A percentile compares a stretch with the other conserved stretches of the same genome.
These are phyloP conservation scores for Scaptomyza tumidula DNA, from an alignment of 2,888 invertebrate species.

Conservation along the genomic window DNA sequence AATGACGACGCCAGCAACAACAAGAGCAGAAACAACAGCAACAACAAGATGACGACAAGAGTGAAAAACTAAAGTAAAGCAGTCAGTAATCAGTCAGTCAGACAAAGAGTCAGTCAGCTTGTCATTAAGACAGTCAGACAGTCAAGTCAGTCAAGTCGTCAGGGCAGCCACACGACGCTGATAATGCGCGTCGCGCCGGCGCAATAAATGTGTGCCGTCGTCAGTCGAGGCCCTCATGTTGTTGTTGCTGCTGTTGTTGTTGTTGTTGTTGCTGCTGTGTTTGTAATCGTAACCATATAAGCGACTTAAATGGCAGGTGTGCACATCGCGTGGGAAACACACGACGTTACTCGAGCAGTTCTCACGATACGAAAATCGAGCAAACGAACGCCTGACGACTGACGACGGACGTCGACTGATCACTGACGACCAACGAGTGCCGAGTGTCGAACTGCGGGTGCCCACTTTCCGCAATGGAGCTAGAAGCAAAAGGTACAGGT, in stretches of 20 bases:
- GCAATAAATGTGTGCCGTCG: conserved; percentile 76
- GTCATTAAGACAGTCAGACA: conserved; percentile 23
- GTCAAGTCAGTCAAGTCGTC: conserved; percentile 50
- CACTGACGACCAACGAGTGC: conserved; percentile 30
- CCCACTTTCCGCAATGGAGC: conserved; percentile 44
- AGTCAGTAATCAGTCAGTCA: conserved; percentile 44
- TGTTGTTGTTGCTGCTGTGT: conserved; percentile 46
- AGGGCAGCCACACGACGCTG: conserved; percentile 70
- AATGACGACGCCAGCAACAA: conserved; percentile 48
- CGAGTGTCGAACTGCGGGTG: conserved; percentile 51
- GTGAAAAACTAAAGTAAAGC: conserved; percentile 72
- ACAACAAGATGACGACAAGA: conserved; percentile 65
- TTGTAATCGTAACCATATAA: conserved; percentile 79
- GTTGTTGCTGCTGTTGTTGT: conserved; percentile 47
- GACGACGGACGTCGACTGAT: conserved; percentile 19
- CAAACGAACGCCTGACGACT: conserved; percentile 49
- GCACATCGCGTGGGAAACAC: conserved; percentile 85
- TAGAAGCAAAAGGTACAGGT: neutral
- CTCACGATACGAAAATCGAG: conserved; percentile 84
- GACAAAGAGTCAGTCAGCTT: conserved; percentile 26
- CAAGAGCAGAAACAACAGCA: conserved; percentile 10
- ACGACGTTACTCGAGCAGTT: conserved; percentile 84
- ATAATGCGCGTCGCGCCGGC: conserved; percentile 78
- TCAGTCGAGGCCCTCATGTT: conserved; percentile 62
- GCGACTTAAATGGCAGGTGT: conserved; percentile 84